Evolutionary conservation across 2,888 invertebrate genomes (phyloP).

Genomic region (Cacoxenus indagator): DNA sequence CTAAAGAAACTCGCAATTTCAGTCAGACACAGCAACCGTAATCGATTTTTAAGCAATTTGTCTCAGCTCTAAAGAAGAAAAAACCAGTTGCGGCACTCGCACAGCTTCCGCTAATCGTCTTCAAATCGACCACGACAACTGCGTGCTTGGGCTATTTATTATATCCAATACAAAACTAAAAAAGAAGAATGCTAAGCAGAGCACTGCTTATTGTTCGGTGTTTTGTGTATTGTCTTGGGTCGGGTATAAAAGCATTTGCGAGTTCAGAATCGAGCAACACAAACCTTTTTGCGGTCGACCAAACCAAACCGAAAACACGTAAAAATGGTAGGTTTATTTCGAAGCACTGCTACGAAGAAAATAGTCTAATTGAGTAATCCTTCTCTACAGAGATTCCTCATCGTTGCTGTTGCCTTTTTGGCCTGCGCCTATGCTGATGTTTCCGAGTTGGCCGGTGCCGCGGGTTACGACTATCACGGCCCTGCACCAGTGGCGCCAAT

Average conservation of each 20-base stretch:
- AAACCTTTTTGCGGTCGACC: conserved; percentile 42
- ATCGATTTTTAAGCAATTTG: neutral
- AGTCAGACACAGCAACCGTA: conserved; percentile 38
- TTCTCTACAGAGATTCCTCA: conserved; percentile 45
- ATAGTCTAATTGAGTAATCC: neutral
- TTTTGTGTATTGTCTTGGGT: conserved; percentile 13
- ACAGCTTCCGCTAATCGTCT: conserved; percentile 26
- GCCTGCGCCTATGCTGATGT: conserved; percentile 39
- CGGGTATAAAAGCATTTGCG: conserved; percentile 50
- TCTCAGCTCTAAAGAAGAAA: conserved; percentile 21
- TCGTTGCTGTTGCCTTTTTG: conserved; percentile 54
- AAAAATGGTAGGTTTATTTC: conserved; percentile 41
- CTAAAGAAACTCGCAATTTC: conserved; percentile 45
- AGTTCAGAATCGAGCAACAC: conserved; percentile 49
- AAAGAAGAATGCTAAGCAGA: too few species aligned
- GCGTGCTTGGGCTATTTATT: conserved; percentile 1
- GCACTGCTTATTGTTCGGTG: neutral
- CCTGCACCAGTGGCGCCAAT: conserved; percentile 49
- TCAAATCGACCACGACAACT: neutral
- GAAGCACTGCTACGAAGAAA: neutral
- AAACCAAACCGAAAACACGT: conserved; percentile 34
- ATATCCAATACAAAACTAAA: too few species aligned
- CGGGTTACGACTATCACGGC: conserved; percentile 54
- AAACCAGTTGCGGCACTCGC: conserved; percentile 53
- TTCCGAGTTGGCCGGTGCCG: conserved; percentile 44